Evolutionary conservation across 1,140 invertebrate species (phyloP).

Genomic region (Drosophila pseudoananassae): DNA sequence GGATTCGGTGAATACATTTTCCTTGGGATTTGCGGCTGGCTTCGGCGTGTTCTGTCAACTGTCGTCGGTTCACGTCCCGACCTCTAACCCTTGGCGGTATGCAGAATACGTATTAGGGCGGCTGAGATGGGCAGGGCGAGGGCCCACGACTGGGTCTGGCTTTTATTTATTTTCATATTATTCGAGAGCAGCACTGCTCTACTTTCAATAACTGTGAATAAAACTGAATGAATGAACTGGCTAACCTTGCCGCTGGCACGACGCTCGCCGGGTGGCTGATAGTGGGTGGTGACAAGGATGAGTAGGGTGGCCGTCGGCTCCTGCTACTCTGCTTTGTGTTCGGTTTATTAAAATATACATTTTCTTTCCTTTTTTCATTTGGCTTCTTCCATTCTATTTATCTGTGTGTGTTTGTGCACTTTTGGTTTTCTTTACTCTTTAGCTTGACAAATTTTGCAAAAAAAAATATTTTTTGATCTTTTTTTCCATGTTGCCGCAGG

Average conservation of each 20-base stretch:
- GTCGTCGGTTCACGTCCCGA: conserved; percentile 43
- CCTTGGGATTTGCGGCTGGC: conserved; percentile 18
- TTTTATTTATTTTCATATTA: conserved; percentile 66
- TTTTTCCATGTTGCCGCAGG: conserved; percentile 41
- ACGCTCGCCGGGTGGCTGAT: conserved; percentile 4
- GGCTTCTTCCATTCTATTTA: conserved; percentile 33
- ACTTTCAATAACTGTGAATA: conserved; percentile 71
- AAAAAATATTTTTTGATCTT: conserved; percentile 21
- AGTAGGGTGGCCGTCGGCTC: conserved; percentile 5
- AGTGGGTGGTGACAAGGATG: background rate
- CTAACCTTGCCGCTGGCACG: conserved; percentile 60
- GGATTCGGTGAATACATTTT: conserved; percentile 37
- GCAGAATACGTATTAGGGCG: conserved; percentile 39
- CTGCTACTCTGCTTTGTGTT: conserved; percentile 42
- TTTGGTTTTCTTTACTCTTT: conserved; percentile 40
- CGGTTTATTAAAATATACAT: conserved; percentile 67
- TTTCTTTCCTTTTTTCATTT: conserved; percentile 20
- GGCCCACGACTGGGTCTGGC: conserved; percentile 28
- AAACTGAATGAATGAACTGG: conserved; percentile 70
- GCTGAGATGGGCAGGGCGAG: background rate
- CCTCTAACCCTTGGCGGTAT: conserved; percentile 48
- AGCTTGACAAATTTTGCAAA: conserved; percentile 49
- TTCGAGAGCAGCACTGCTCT: conserved; percentile 57
- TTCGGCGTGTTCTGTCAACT: conserved; percentile 23
- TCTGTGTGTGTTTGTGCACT: conserved; percentile 13